phyloP scores from a whole-genome alignment of 2,888 invertebrate species.

The Tholera decimalis region DNA sequence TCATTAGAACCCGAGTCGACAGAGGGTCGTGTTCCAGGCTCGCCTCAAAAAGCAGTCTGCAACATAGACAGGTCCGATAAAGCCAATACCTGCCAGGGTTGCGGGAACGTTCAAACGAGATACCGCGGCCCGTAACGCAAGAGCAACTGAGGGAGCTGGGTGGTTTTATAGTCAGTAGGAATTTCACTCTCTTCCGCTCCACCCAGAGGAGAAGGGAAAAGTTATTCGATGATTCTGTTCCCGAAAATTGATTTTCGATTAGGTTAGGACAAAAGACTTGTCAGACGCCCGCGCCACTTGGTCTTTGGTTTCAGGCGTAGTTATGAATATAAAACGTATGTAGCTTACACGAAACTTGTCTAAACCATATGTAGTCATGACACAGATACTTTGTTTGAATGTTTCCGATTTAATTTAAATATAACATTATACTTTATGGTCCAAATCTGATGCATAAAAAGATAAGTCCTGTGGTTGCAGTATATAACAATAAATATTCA shows the following conservation, averaged over 20 bases:
- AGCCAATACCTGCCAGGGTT: too few relatives aligned
- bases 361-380: neutral
- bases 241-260: neutral
- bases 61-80: too few relatives aligned
- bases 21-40: too few relatives aligned
- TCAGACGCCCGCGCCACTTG: neutral
- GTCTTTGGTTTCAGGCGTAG: neutral
- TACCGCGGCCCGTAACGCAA: too few relatives aligned
- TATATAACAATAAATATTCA: slow-evolving; percentile 26
- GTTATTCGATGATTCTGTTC: neutral
- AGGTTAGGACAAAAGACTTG: too few relatives aligned
- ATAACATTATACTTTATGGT: slow-evolving; percentile 40
- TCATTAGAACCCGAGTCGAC: too few relatives aligned
- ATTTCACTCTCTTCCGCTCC: too few relatives aligned
- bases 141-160: too few relatives aligned
- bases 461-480: slow-evolving; percentile 37
- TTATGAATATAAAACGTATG: neutral
- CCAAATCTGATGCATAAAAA: slow-evolving; percentile 31
- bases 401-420: slow-evolving; percentile 14
- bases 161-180: too few relatives aligned
- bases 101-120: too few relatives aligned
- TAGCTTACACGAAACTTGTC: neutral
- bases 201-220: too few relatives aligned
- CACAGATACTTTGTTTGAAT: neutral
- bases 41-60: too few relatives aligned